A percentile compares a stretch with the other conserved stretches of the same genome.
phyloP scores from a whole-genome alignment of 2,888 invertebrate species.

The Drosophila monieri region DNA sequence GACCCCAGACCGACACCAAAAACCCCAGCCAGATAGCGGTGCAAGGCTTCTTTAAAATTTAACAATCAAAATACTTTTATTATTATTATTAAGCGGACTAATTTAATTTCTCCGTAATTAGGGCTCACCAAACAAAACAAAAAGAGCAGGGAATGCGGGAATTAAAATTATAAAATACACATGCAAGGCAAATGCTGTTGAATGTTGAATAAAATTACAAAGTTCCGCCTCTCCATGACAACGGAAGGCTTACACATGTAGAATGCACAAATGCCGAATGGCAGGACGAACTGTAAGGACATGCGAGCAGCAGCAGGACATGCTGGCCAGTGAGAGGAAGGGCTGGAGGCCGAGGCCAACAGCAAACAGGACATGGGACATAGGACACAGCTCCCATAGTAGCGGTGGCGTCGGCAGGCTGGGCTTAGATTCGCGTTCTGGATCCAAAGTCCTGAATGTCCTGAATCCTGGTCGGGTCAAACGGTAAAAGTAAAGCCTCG shows the following conservation, averaged over 20 bases:
- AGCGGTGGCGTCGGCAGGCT: neutral
- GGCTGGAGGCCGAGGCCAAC: neutral
- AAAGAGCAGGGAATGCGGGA: neutral
- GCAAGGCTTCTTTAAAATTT: neutral
- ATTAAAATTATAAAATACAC: neutral
- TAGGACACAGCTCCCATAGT: constrained; percentile 4
- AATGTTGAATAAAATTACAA: neutral
- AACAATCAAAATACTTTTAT: constrained; percentile 1
- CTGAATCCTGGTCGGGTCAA: constrained; percentile 22
- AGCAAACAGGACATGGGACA: constrained; percentile 29
- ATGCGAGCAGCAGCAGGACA: constrained; percentile 30
- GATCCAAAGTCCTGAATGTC: neutral
- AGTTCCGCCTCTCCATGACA: neutral
- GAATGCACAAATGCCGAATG: constrained; percentile 1
- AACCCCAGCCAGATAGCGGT: constrained; percentile 6
- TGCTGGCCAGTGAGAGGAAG: constrained; percentile 7
- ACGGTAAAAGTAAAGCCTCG: constrained; percentile 53
- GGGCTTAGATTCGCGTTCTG: constrained; percentile 21
- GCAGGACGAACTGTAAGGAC: constrained; percentile 20
- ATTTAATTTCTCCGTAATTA: constrained; percentile 2
- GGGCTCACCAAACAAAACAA: neutral
- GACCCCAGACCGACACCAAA: constrained; percentile 12
- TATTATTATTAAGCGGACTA: constrained; percentile 2
- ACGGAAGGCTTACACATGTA: constrained; percentile 9
- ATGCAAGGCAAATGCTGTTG: constrained; percentile 1